A percentile compares a stretch with the other conserved stretches of the same genome.
These are phyloP conservation scores for Beroe forskalii DNA, from an alignment of 37 sponge, comb jelly and placozoan genomes.

Conservation along the genomic window DNA sequence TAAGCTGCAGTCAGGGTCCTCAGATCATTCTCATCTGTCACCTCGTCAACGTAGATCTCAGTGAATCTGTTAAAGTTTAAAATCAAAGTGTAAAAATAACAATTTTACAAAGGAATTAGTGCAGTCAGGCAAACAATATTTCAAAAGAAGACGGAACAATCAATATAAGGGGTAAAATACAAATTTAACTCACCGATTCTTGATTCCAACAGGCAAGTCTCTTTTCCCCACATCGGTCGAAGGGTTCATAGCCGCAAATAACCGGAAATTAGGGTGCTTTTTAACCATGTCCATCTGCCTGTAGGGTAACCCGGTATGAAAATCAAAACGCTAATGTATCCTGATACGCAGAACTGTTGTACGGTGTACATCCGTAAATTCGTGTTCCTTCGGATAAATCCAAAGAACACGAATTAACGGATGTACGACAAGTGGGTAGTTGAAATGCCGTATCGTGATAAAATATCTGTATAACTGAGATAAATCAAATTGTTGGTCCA, in stretches of 20 bases:
- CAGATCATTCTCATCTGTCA: constrained; percentile 72
- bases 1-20: constrained; percentile 74
- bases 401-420: no score
- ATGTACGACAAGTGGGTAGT: no score
- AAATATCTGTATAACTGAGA: not conserved
- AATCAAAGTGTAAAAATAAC: not conserved
- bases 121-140: not conserved
- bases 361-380: no score
- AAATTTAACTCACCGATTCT: constrained; percentile 74
- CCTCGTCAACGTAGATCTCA: constrained; percentile 90
- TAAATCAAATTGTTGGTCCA: no score
- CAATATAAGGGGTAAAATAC: not conserved
- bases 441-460: no score
- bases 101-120: not conserved
- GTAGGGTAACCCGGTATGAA: no score
- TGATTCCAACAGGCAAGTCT: constrained; percentile 79
- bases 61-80: constrained; percentile 76
- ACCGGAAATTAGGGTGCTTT: constrained; percentile 75
- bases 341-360: no score
- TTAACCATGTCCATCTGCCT: constrained; percentile 76
- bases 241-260: constrained; percentile 98
- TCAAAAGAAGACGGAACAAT: not conserved
- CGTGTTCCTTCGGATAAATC: no score
- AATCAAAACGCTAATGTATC: no score
- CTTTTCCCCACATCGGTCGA: constrained; percentile 93